Conservation (phyloP, 2,113 vertebrate genomes). For the Brachyhypopomus gauderio region DNA sequence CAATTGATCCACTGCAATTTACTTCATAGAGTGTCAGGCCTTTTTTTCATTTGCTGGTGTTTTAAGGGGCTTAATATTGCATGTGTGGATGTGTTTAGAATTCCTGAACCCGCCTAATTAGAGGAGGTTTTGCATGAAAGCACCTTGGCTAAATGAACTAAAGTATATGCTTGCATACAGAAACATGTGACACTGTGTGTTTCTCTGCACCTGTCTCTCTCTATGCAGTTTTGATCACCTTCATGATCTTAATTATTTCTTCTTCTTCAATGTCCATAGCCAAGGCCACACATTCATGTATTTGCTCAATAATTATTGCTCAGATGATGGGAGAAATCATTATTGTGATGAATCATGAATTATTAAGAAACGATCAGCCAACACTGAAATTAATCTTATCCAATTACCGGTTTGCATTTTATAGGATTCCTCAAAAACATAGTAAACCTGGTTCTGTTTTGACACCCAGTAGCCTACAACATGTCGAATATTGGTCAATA, state of each 20-base stretch:
- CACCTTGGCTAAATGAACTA: slow-evolving; percentile 7
- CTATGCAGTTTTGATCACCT: not conserved
- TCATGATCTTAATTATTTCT: slow-evolving; percentile 27
- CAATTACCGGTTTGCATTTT: not conserved
- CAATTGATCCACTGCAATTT: slow-evolving; percentile 58
- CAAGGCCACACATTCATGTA: not conserved
- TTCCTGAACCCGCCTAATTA: slow-evolving; percentile 8
- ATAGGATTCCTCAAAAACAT: not conserved
- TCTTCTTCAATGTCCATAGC: slow-evolving; percentile 12
- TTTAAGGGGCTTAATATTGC: slow-evolving; percentile 16
- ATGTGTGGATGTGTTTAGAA: slow-evolving; percentile 17
- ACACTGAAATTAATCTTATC: not conserved
- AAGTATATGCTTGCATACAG: slow-evolving; percentile 15
- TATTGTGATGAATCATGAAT: slow-evolving; percentile 6
- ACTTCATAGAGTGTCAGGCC: slow-evolving; percentile 29
- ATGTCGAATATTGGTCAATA: not conserved
- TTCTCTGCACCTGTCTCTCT: not conserved
- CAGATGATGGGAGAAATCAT: slow-evolving; percentile 9
- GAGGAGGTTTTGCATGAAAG: slow-evolving; percentile 15
- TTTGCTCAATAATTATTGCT: slow-evolving; percentile 19
- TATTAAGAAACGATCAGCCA: not conserved
- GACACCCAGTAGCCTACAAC: not conserved
- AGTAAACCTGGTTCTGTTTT: not conserved
- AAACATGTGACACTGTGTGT: not conserved
- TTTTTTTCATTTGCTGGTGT: slow-evolving; percentile 32